phyloP scores from a whole-genome alignment of 2,113 vertebrate species.

The Bufo bufo region DNA sequence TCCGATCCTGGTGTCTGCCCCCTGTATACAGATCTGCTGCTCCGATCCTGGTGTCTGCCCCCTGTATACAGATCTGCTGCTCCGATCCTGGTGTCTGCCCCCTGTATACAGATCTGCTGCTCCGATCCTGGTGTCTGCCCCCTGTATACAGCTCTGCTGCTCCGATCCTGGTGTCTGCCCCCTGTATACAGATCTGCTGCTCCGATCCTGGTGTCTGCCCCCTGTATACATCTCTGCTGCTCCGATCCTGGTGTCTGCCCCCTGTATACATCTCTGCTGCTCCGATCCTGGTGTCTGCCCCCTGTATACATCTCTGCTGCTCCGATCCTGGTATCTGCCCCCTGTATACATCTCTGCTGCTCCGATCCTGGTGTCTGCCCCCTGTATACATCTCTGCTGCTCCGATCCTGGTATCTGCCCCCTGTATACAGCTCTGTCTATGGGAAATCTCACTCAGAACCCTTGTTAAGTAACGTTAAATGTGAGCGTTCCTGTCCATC shows the following conservation, averaged over 20 bases:
- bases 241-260: not conserved
- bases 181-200: not conserved
- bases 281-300: not conserved
- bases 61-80: not conserved
- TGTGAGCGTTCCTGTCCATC: too few species aligned
- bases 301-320: not conserved
- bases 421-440: not conserved
- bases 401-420: not conserved
- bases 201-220: not conserved
- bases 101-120: too few species aligned
- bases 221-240: not conserved
- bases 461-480: not conserved
- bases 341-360: not conserved
- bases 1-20: not conserved
- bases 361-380: not conserved
- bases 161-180: not conserved
- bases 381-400: not conserved
- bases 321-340: not conserved
- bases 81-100: not conserved
- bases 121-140: not conserved
- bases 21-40: not conserved
- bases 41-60: not conserved
- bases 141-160: not conserved
- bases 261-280: too few species aligned
- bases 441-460: too few species aligned